Conservation (phyloP, 1,140 invertebrate genomes). For the Heliconius congener region DNA sequence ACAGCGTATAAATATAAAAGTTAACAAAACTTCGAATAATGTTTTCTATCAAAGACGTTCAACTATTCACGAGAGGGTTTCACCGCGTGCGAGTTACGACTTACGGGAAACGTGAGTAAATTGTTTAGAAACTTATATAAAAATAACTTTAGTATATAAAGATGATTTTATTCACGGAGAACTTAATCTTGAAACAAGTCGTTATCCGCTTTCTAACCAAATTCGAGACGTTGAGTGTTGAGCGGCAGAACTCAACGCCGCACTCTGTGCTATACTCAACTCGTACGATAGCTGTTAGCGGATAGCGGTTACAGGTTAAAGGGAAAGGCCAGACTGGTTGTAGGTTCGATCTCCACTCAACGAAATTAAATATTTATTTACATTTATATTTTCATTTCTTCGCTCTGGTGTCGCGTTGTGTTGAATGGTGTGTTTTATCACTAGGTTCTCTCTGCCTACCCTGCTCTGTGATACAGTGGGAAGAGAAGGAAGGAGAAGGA, state of each 20-base stretch:
- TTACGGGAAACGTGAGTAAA: neutral
- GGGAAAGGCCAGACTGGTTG: too few species aligned
- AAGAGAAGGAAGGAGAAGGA: too few species aligned
- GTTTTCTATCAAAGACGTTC: neutral
- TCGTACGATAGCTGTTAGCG: too few species aligned
- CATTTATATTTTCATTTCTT: too few species aligned
- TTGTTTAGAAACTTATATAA: neutral
- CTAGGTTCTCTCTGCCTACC: too few species aligned
- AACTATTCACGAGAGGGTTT: constrained; percentile 10
- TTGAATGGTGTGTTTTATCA: too few species aligned
- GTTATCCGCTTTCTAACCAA: neutral
- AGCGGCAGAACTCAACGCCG: neutral
- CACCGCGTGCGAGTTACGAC: neutral
- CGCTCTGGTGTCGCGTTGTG: too few species aligned
- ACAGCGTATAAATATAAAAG: neutral
- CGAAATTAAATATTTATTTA: too few species aligned
- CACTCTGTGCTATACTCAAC: too few species aligned
- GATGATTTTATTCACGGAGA: neutral
- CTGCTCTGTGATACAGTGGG: too few species aligned
- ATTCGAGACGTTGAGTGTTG: neutral
- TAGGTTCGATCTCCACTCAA: too few species aligned
- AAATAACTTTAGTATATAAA: neutral
- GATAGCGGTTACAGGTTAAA: too few species aligned
- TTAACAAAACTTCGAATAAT: constrained; percentile 1
- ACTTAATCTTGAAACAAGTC: neutral